These are phyloP conservation scores for Drosophila monieri DNA, from an alignment of 2,888 invertebrate species.

Conservation along the genomic window DNA sequence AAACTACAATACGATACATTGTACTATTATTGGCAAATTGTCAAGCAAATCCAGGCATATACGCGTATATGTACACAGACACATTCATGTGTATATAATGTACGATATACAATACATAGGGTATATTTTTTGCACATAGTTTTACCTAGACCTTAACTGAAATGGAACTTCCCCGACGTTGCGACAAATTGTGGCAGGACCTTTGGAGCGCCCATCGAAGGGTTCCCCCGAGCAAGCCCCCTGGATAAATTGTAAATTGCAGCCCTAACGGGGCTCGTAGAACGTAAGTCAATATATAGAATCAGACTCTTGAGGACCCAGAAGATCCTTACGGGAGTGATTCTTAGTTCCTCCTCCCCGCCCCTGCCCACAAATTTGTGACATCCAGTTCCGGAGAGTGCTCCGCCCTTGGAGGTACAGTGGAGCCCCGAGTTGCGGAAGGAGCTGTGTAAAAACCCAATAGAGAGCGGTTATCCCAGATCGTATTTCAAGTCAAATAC, in stretches of 20 bases:
- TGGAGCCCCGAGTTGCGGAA: slow-evolving; percentile 12
- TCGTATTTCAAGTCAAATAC: slow-evolving; percentile 10
- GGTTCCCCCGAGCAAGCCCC: background rate
- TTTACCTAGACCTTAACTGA: slow-evolving; percentile 63
- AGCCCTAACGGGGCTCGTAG: slow-evolving; percentile 44
- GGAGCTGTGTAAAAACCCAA: slow-evolving; percentile 25
- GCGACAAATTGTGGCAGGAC: slow-evolving; percentile 29
- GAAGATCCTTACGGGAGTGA: no score
- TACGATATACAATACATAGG: slow-evolving; percentile 64
- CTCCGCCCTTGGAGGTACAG: slow-evolving; percentile 28
- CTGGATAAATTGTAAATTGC: slow-evolving; percentile 63
- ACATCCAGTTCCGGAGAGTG: background rate
- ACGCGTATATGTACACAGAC: slow-evolving; percentile 43
- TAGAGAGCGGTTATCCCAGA: background rate
- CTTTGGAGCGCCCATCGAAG: slow-evolving; percentile 4
- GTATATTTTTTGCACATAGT: slow-evolving; percentile 77
- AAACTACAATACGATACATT: slow-evolving; percentile 31
- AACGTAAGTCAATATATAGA: slow-evolving; percentile 48
- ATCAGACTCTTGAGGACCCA: background rate
- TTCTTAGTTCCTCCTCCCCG: background rate
- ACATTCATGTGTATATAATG: slow-evolving; percentile 68
- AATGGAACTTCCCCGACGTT: slow-evolving; percentile 21
- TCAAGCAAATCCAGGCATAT: slow-evolving; percentile 53
- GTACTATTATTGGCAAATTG: slow-evolving; percentile 72
- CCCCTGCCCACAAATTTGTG: background rate